Conservation (phyloP, 2,113 vertebrate genomes). For the Thermophis baileyi region DNA sequence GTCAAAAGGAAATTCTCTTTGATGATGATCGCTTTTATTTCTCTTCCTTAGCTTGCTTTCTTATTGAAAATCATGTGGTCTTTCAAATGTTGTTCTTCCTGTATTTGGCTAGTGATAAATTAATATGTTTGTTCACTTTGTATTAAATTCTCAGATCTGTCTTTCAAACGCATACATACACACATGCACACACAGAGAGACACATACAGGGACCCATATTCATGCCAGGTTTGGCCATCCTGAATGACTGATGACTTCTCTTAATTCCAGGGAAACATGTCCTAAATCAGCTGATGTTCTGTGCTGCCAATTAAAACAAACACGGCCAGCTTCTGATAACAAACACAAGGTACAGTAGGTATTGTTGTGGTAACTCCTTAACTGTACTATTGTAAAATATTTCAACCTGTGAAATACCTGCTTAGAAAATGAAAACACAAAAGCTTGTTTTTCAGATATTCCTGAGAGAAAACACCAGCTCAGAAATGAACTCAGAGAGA, state of each 20-base stretch:
- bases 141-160: neutral
- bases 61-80: neutral
- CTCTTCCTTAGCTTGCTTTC: constrained; percentile 6
- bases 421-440: neutral
- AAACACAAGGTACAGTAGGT: neutral
- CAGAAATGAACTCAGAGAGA: neutral
- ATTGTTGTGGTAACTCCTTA: neutral
- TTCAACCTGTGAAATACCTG: neutral
- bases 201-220: no score
- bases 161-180: neutral
- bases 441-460: neutral
- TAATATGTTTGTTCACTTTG: neutral
- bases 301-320: neutral
- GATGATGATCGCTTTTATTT: rapidly evolving
- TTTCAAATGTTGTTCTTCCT: neutral
- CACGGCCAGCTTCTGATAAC: neutral
- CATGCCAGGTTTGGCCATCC: neutral
- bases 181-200: no score
- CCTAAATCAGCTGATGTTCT: neutral
- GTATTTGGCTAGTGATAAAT: neutral
- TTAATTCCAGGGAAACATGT: neutral
- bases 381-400: neutral
- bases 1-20: neutral
- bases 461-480: neutral
- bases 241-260: neutral